Percentiles rank a stretch among this genome's conserved stretches.
Evolutionary conservation across 2,113 vertebrate species (phyloP).

Genomic region (Hipposideros armiger): DNA sequence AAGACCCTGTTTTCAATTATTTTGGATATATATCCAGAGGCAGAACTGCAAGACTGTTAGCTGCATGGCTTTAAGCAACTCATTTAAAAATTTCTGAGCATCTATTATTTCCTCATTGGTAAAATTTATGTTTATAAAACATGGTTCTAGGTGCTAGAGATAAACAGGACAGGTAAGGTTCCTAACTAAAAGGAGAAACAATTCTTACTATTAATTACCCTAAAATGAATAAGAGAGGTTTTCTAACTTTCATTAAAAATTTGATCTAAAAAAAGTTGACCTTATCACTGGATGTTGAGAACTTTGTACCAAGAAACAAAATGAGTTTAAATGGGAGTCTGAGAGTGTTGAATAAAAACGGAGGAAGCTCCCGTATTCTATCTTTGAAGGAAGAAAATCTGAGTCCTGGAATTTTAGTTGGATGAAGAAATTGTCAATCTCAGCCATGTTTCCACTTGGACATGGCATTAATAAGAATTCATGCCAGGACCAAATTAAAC

Average conservation of each 20-base stretch:
- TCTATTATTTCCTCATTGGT: background rate
- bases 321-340: background rate
- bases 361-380: background rate
- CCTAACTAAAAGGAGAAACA: background rate
- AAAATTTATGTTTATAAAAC: background rate
- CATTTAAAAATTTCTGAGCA: background rate
- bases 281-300: background rate
- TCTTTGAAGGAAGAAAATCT: background rate
- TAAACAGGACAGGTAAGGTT: background rate
- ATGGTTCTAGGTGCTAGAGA: background rate
- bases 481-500: background rate
- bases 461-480: background rate
- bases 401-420: background rate
- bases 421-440: background rate
- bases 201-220: background rate
- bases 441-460: background rate
- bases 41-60: background rate
- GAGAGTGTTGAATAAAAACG: background rate
- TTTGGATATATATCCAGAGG: background rate
- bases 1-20: background rate
- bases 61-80: background rate
- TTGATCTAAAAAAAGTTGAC: background rate
- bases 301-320: background rate
- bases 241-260: background rate
- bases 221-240: conserved; percentile 3